Base-by-base conservation (phyloP, 2,797 vertebrate species). In the Melanitta fusca region DNA sequence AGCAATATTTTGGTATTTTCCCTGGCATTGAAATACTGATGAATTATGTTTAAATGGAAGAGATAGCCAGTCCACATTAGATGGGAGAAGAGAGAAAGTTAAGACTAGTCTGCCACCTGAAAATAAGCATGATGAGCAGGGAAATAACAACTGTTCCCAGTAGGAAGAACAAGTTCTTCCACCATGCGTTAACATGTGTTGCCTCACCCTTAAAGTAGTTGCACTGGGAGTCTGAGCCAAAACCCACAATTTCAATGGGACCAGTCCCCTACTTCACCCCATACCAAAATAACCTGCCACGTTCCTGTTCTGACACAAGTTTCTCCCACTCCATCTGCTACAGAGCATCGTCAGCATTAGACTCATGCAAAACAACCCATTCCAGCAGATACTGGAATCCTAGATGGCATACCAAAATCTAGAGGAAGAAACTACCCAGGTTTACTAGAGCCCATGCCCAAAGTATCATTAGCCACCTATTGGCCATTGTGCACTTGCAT, bases 1-100 rank as follows among this genome's bases (percentile, higher is more conserved):
- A 96, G 79, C 75, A 94, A 92, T 79, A 70, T 93, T 94, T 93
- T 94, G 75, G 47, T 95, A 83, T 96, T 95, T 95, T 92, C 69
- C 54, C 94, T 95, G 79, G 90, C 91, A 96, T 89, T 58, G 80
- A 83, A 92, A 87, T 94, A 25, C 91, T 87, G 79, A 61, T 95
- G 75, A 62, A 53, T 85, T 94, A 79, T 79, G 79, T 79, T 95
- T 94, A 93, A 94, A 75, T 91, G 79, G 89, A 71, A 91, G 93
- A 92, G 65, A 92, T 92, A 88, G 47, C 69, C 84, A 91, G 69
- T 62, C 24, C 38, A 4, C 66, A 19, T 72, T 80, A 94, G 79
- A 51, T 58, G 62, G 62, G 61, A 3, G 2, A 77, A 85, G 58
- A 88, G 38, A 83, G 39, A 95, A 75, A 89, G 68, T 65, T 49